Conservation (phyloP, 2,888 invertebrate genomes). For the Pseudeuparius sepicola region DNA sequence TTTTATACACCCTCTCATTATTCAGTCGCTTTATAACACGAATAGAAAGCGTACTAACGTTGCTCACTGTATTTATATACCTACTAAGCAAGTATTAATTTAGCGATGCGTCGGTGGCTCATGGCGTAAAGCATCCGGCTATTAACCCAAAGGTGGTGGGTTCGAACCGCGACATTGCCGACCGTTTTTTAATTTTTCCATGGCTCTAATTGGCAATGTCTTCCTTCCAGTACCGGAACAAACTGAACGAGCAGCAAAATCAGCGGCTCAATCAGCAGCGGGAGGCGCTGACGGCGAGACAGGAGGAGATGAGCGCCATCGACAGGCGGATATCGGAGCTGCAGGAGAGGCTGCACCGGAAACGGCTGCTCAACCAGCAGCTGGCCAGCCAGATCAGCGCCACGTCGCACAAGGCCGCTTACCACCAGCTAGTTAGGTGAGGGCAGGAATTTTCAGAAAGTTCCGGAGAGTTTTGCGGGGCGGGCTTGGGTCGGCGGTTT, state of each 20-base stretch:
- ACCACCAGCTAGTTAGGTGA: slow-evolving; percentile 39
- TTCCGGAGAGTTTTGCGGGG: too few relatives aligned
- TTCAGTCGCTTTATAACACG: too few relatives aligned
- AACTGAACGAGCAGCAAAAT: slow-evolving; percentile 91
- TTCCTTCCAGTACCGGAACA: slow-evolving; percentile 87
- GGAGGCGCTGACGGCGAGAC: slow-evolving; percentile 76
- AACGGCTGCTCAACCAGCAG: slow-evolving; percentile 74
- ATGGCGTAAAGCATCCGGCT: too few relatives aligned
- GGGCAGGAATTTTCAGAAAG: too few relatives aligned
- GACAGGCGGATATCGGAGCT: slow-evolving; percentile 90
- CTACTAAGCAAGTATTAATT: too few relatives aligned
- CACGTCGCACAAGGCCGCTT: slow-evolving; percentile 38
- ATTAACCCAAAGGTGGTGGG: too few relatives aligned
- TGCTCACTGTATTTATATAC: too few relatives aligned
- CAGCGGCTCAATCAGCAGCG: slow-evolving; percentile 81
- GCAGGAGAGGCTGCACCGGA: slow-evolving; percentile 81
- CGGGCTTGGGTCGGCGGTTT: too few relatives aligned
- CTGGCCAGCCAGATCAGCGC: slow-evolving; percentile 52
- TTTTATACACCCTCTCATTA: too few relatives aligned
- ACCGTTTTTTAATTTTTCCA: slow-evolving; percentile 1
- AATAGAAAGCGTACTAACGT: too few relatives aligned
- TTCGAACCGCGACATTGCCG: background rate
- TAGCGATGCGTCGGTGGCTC: too few relatives aligned
- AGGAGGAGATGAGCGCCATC: slow-evolving; percentile 85
- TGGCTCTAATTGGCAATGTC: slow-evolving; percentile 1